Percentiles rank a stretch among this genome's conserved stretches.
These are phyloP conservation scores for Nymphalis polychloros DNA, from an alignment of 2,888 invertebrate genomes.

Conservation along the genomic window DNA sequence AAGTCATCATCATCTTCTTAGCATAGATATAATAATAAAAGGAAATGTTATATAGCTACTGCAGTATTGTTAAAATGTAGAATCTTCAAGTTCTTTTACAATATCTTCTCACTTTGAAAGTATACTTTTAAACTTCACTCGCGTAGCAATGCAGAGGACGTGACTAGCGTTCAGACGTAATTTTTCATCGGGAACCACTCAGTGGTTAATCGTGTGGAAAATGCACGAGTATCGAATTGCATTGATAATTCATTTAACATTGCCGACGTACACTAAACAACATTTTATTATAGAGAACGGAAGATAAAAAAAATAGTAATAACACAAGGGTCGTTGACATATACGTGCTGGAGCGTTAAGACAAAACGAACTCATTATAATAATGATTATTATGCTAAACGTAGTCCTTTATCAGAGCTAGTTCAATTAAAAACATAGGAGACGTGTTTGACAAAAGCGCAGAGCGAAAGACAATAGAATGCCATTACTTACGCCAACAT, in stretches of 20 bases:
- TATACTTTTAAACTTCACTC: constrained; percentile 24
- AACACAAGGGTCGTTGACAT: neutral
- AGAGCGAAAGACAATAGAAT: constrained; percentile 34
- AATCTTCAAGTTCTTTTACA: neutral
- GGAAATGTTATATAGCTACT: neutral
- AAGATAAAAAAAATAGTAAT: neutral
- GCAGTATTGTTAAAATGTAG: constrained; percentile 8
- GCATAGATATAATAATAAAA: neutral
- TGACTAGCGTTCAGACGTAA: constrained; percentile 54
- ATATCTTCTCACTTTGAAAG: constrained; percentile 3
- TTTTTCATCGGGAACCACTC: constrained; percentile 58
- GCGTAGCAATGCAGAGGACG: constrained; percentile 43
- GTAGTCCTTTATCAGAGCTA: constrained; percentile 17
- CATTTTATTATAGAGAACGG: neutral
- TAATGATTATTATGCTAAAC: constrained; percentile 5
- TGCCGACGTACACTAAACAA: constrained; percentile 5
- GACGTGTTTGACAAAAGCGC: constrained; percentile 23
- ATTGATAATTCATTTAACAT: constrained; percentile 37
- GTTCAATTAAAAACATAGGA: constrained; percentile 29
- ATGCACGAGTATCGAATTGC: constrained; percentile 55
- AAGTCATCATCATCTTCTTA: no score
- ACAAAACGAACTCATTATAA: neutral
- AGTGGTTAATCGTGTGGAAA: constrained; percentile 60
- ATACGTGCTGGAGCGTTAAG: neutral
- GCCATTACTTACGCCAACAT: constrained; percentile 35